These are phyloP conservation scores for Drosophila nasuta DNA, from an alignment of 1,140 invertebrate genomes.

Conservation along the genomic window DNA sequence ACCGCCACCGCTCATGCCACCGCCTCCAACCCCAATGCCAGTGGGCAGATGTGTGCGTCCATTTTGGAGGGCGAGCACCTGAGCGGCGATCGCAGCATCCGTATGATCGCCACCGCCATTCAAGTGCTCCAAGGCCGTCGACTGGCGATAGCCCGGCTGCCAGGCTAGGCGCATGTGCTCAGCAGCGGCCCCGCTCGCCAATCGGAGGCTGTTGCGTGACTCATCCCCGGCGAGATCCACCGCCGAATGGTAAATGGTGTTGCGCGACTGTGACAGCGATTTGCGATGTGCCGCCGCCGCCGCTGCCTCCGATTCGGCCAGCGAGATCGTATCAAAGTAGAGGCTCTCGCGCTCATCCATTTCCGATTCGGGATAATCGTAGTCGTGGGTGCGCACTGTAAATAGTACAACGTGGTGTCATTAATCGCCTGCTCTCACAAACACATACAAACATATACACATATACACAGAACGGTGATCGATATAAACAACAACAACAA, in stretches of 20 bases:
- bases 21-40: constrained; percentile 50
- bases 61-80: constrained; percentile 72
- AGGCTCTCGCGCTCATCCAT: constrained; percentile 84
- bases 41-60: constrained; percentile 71
- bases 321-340: constrained; percentile 82
- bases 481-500: background rate
- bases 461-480: background rate
- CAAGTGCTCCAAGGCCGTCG: constrained; percentile 76
- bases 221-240: constrained; percentile 78
- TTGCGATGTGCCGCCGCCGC: constrained; percentile 79
- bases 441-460: background rate
- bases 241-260: constrained; percentile 83
- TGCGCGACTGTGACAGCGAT: constrained; percentile 81
- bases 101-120: constrained; percentile 62
- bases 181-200: constrained; percentile 35
- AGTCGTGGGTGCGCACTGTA: constrained; percentile 83
- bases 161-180: constrained; percentile 53
- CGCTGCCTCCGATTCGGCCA: constrained; percentile 82
- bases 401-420: constrained; percentile 37
- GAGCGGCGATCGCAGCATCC: constrained; percentile 73
- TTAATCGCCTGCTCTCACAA: constrained; percentile 41
- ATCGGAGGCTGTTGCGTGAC: constrained; percentile 56
- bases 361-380: constrained; percentile 82
- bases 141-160: constrained; percentile 78
- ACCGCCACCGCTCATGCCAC: background rate